phyloP scores from a whole-genome alignment of 2,113 vertebrate genomes.

The Danio rerio region DNA sequence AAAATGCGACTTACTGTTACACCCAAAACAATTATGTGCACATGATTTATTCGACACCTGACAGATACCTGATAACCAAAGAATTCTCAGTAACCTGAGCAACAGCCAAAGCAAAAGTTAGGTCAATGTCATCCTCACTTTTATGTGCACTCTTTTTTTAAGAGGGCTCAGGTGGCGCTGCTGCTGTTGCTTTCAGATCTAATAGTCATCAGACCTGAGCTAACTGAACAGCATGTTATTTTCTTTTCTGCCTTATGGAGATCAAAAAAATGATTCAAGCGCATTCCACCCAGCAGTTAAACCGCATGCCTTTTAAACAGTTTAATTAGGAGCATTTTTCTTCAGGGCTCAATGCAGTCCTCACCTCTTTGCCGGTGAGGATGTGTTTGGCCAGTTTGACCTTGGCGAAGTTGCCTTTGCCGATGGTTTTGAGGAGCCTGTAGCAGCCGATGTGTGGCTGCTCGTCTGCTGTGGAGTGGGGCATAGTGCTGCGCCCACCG shows the following conservation, averaged over 20 bases:
- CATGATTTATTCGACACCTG: too few relatives aligned
- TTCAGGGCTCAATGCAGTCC: slow-evolving; percentile 23
- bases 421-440: slow-evolving; percentile 84
- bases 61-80: too few relatives aligned
- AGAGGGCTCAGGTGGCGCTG: slow-evolving; percentile 2
- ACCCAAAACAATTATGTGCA: too few relatives aligned
- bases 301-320: not conserved
- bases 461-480: slow-evolving; percentile 79
- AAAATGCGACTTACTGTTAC: too few relatives aligned
- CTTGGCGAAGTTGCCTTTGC: slow-evolving; percentile 86
- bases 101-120: not conserved
- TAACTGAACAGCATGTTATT: not conserved
- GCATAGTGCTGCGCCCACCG: slow-evolving; percentile 81
- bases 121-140: not conserved
- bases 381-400: slow-evolving; percentile 86
- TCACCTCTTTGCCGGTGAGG: slow-evolving; percentile 85
- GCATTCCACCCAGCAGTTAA: slow-evolving; percentile 2
- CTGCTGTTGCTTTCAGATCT: not conserved
- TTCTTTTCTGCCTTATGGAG: not conserved
- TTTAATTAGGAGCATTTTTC: too few relatives aligned
- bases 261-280: not conserved
- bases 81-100: too few relatives aligned
- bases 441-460: slow-evolving; percentile 77
- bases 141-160: not conserved
- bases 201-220: not conserved